Percentiles rank a stretch among this genome's conserved stretches.
These are phyloP conservation scores for Drepanosiphum platanoidis DNA, from an alignment of 2,888 invertebrate genomes.

Conservation along the genomic window DNA sequence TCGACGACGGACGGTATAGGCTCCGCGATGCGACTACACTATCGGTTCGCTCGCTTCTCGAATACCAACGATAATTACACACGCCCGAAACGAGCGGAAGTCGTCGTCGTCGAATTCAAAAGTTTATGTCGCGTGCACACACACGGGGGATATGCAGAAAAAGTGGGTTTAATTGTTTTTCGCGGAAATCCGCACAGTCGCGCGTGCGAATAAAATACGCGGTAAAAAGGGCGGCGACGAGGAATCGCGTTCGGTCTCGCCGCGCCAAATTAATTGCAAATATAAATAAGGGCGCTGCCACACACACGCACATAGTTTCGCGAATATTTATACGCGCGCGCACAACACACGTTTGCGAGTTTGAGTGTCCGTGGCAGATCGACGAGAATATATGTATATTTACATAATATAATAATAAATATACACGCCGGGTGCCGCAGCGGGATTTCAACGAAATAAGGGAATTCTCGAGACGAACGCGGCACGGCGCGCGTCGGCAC, in stretches of 20 bases:
- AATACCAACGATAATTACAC: no score
- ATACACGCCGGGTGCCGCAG: neutral
- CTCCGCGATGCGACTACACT: no score
- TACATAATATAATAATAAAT: neutral
- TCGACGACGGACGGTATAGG: no score
- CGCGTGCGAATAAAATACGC: neutral
- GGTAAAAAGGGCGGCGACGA: conserved; percentile 5
- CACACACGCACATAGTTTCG: neutral
- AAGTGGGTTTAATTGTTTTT: conserved; percentile 30
- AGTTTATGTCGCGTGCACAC: neutral
- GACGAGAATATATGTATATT: neutral
- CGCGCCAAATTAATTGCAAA: conserved; percentile 25
- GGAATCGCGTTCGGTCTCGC: neutral
- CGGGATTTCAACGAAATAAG: neutral
- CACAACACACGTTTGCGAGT: neutral
- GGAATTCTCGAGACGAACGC: neutral
- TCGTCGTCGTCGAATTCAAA: neutral
- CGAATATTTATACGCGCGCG: neutral
- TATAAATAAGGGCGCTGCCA: neutral
- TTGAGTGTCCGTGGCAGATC: neutral
- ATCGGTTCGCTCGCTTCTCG: no score
- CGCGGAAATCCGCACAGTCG: neutral
- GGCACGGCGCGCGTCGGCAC: neutral
- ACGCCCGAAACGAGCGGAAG: neutral
- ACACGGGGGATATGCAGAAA: neutral